phyloP scores from a whole-genome alignment of 2,888 invertebrate genomes.

The Prosapia bicincta region DNA sequence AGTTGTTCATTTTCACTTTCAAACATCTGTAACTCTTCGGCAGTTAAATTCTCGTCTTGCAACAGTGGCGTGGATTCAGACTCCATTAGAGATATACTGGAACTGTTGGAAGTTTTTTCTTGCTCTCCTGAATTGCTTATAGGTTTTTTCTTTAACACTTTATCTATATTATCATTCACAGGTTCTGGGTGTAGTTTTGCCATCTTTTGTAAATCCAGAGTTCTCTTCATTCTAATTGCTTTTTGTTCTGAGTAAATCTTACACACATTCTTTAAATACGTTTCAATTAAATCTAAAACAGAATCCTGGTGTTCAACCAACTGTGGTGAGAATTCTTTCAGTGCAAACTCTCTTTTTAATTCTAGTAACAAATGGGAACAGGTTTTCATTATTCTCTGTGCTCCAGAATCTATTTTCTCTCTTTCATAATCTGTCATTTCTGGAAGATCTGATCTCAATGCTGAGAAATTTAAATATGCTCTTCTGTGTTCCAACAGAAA shows the following conservation, averaged over 20 bases:
- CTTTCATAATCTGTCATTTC: constrained; percentile 80
- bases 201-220: constrained; percentile 77
- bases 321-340: constrained; percentile 49
- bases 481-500: constrained; percentile 79
- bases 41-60: constrained; percentile 64
- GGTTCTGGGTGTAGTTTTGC: constrained; percentile 48
- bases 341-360: constrained; percentile 53
- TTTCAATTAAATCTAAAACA: constrained; percentile 70
- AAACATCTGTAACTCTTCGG: constrained; percentile 90
- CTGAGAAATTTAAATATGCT: constrained; percentile 80
- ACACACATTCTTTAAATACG: constrained; percentile 80
- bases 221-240: constrained; percentile 80
- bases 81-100: not conserved
- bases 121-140: not conserved
- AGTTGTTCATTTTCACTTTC: constrained; percentile 87
- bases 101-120: not conserved
- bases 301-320: constrained; percentile 71
- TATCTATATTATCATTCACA: constrained; percentile 17
- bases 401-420: constrained; percentile 81
- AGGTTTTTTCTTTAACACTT: not conserved
- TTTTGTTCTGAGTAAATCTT: constrained; percentile 86
- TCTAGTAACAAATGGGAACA: constrained; percentile 75
- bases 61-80: not conserved
- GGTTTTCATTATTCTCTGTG: constrained; percentile 77
- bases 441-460: constrained; percentile 61